A percentile compares a stretch with the other conserved stretches of the same genome.
phyloP scores from a whole-genome alignment of 2,888 invertebrate genomes.

The Sphaerophoria rueppellii region DNA sequence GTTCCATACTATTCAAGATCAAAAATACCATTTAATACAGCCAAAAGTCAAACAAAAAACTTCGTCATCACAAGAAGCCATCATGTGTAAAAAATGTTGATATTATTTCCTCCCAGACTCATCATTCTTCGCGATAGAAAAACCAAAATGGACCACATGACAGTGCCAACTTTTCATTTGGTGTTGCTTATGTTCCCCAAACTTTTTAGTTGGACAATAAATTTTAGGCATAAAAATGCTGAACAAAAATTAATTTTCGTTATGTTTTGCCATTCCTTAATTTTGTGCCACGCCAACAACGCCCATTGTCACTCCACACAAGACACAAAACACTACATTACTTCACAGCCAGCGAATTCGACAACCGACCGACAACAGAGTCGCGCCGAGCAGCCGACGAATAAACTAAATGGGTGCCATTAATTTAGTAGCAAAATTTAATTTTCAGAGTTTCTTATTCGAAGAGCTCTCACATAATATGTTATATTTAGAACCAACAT shows the following conservation, averaged over 20 bases:
- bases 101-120: constrained; percentile 24
- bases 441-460: constrained; percentile 45
- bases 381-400: no score
- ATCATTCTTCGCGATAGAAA: constrained; percentile 30
- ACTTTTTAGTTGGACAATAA: constrained; percentile 27
- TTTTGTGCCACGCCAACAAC: constrained; percentile 15
- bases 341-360: not conserved
- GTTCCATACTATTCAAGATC: no score
- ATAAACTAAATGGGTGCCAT: constrained; percentile 49
- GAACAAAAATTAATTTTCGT: constrained; percentile 26
- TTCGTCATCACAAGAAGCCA: constrained; percentile 42
- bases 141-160: not conserved
- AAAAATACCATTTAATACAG: no score
- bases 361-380: not conserved
- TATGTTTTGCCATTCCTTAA: constrained; percentile 26
- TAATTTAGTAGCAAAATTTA: constrained; percentile 62
- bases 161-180: constrained; percentile 24
- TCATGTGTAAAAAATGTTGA: constrained; percentile 31
- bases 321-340: not conserved
- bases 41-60: not conserved
- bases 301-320: not conserved
- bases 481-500: not conserved
- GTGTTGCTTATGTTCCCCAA: not conserved
- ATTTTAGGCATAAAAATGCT: constrained; percentile 30
- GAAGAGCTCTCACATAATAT: not conserved